A percentile compares a stretch with the other conserved stretches of the same genome.
Evolutionary conservation across 2,888 invertebrate genomes (phyloP).

Genomic region (Sclerodermus sp.): DNA sequence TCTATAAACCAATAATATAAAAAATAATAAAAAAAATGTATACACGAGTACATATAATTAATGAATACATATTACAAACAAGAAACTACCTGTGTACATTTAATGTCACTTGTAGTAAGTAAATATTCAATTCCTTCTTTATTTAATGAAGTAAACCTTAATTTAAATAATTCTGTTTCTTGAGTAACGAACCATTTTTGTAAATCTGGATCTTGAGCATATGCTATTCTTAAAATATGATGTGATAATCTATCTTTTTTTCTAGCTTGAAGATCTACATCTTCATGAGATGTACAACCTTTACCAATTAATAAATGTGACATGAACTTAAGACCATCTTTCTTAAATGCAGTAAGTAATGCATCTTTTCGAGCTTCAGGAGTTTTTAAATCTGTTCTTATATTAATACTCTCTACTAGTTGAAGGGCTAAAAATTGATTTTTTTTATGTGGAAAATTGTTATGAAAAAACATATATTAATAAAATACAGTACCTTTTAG

Average conservation of each 20-base stretch:
- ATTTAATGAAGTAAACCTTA: slow-evolving; percentile 70
- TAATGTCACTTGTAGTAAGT: slow-evolving; percentile 66
- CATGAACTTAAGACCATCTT: slow-evolving; percentile 70
- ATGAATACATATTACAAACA: slow-evolving; percentile 1
- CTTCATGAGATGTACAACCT: slow-evolving; percentile 60
- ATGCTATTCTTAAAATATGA: slow-evolving; percentile 88
- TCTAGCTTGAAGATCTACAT: slow-evolving; percentile 68
- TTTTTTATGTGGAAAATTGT: background rate
- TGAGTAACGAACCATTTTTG: slow-evolving; percentile 85
- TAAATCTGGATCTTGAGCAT: slow-evolving; percentile 84
- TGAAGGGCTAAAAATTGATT: slow-evolving; percentile 12
- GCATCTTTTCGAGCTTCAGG: slow-evolving; percentile 69
- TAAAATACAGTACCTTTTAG: slow-evolving; percentile 32
- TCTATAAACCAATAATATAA: slow-evolving; percentile 46
- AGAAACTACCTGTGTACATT: slow-evolving; percentile 62
- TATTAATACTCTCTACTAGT: slow-evolving; percentile 32
- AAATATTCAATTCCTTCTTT: slow-evolving; percentile 69
- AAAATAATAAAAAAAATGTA: slow-evolving; percentile 2
- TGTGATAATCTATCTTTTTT: slow-evolving; percentile 88
- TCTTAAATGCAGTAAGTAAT: slow-evolving; percentile 67
- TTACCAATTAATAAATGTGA: slow-evolving; percentile 64
- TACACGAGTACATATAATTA: slow-evolving; percentile 9
- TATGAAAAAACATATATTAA: slow-evolving; percentile 4
- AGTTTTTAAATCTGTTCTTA: slow-evolving; percentile 66
- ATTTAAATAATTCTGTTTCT: slow-evolving; percentile 88